Evolutionary conservation across 2,888 invertebrate species (phyloP).

Genomic region (Rotaria magnacalcarata): DNA sequence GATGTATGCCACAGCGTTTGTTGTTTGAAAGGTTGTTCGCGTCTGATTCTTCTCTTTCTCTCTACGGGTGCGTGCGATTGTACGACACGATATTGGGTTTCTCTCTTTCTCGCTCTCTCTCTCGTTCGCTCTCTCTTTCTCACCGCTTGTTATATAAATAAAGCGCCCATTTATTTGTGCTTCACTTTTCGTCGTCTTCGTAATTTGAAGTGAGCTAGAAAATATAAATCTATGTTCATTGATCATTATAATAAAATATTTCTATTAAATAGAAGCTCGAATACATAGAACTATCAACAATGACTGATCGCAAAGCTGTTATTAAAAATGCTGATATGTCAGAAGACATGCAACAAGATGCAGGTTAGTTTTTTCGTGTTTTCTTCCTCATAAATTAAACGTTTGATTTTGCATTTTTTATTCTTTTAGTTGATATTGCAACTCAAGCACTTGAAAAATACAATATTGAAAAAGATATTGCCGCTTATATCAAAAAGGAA

Average conservation of each 20-base stretch:
- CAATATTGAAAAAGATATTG: constrained; percentile 97
- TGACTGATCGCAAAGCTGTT: constrained; percentile 96
- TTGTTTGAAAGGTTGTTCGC: neutral
- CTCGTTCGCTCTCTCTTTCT: neutral
- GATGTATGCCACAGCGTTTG: neutral
- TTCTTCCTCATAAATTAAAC: neutral
- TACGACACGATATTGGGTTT: constrained; percentile 20
- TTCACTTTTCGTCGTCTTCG: neutral
- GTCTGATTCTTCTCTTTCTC: constrained; percentile 17
- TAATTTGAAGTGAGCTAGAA: neutral
- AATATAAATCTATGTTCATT: neutral
- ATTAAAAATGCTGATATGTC: constrained; percentile 99
- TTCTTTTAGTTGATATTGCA: constrained; percentile 77
- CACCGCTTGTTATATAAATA: neutral
- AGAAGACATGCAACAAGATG: constrained; percentile 99
- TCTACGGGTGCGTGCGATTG: neutral
- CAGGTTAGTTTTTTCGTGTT: constrained; percentile 56
- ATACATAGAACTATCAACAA: neutral
- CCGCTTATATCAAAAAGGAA: constrained; percentile 93
- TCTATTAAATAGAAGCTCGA: neutral
- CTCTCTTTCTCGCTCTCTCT: neutral
- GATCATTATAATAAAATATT: neutral
- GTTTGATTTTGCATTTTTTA: neutral
- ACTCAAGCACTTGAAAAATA: constrained; percentile 96
- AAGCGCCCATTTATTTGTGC: neutral